Evolutionary conservation across 2,797 vertebrate species (phyloP), one percentile per base, ranked within the genome.

Genomic region (Manis pentadactyla): DNA sequence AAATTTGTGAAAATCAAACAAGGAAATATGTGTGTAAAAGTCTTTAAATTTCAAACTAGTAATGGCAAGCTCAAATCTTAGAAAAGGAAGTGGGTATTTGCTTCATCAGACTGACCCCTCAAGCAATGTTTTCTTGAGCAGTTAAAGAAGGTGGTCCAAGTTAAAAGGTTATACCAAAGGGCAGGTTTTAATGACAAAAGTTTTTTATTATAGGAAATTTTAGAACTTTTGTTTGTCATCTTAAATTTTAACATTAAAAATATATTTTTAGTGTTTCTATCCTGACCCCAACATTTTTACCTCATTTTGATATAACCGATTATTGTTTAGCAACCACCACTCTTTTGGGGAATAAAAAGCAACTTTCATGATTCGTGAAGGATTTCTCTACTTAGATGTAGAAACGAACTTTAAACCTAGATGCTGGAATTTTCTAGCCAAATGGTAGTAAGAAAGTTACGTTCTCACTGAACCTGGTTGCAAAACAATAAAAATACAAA

Each of bases 341-440:
- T 59, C 13, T 59, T 89, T 61, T 81, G 51, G 64, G 7, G 31
- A 68, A 39, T 53, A 31, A n/a, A 82, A 94, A 90, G 31, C 29
- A 66, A 51, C 5, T 77, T 15, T 87, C 31, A 81, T 69, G 75
- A 84, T 59, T 89, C 34, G 39, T 61, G 25, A 84, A 59, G 2
- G 0, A 53, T 73, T 91, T 94, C 66, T 94, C 4, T 64, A 85
- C 29, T 51, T 90, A 94, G 25, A 74, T 90, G 66, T 83, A 64
- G 86, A 93, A 90, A 90, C 34, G 21, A 69, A 68, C 3, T 63
- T 94, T 71, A 96, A 86, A 73, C 0, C 42, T 68, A 27, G 75
- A 14, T 59, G 51, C 68, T 83, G 63, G 89, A 91, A 75, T 39
- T 91, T 95, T 69, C 55, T 74, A 75, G 57, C 29, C 37, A 87